A percentile compares a stretch with the other conserved stretches of the same genome.
Evolutionary conservation across 2,888 invertebrate genomes (phyloP).

Genomic region (Cerastis leucographa): DNA sequence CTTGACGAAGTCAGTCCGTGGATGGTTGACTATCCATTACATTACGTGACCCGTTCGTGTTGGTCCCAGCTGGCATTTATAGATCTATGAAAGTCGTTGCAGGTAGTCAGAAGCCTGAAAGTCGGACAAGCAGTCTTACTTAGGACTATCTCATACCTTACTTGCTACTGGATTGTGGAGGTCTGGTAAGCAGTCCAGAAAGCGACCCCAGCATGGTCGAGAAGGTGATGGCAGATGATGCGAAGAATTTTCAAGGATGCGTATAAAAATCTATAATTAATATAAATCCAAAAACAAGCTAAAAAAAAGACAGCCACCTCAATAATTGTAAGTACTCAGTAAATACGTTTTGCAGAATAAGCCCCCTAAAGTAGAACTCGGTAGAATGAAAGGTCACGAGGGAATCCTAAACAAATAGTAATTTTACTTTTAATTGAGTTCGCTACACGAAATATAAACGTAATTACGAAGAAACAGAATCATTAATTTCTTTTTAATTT

Average conservation of each 20-base stretch:
- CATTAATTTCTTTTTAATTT: constrained; percentile 12
- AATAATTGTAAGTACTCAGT: background rate
- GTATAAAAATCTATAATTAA: background rate
- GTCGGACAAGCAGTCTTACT: too few relatives aligned
- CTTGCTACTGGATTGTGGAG: too few relatives aligned
- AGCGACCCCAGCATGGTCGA: background rate
- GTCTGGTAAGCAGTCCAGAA: background rate
- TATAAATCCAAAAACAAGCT: background rate
- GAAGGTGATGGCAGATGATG: background rate
- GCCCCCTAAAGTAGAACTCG: background rate
- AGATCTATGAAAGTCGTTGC: too few relatives aligned
- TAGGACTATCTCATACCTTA: background rate
- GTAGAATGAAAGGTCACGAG: constrained; percentile 21
- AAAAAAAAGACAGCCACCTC: background rate
- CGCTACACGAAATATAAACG: constrained; percentile 25
- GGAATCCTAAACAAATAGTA: constrained; percentile 42
- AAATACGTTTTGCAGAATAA: background rate
- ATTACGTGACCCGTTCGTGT: too few relatives aligned
- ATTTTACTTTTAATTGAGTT: constrained; percentile 29
- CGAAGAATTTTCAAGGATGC: background rate
- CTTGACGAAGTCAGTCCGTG: too few relatives aligned
- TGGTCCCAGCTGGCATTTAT: too few relatives aligned
- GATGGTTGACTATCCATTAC: too few relatives aligned
- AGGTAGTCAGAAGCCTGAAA: background rate
- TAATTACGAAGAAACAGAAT: background rate